A percentile compares a stretch with the other conserved stretches of the same genome.
Conservation (phyloP, 2,888 invertebrate genomes). For the Liodrosophila aerea region DNA sequence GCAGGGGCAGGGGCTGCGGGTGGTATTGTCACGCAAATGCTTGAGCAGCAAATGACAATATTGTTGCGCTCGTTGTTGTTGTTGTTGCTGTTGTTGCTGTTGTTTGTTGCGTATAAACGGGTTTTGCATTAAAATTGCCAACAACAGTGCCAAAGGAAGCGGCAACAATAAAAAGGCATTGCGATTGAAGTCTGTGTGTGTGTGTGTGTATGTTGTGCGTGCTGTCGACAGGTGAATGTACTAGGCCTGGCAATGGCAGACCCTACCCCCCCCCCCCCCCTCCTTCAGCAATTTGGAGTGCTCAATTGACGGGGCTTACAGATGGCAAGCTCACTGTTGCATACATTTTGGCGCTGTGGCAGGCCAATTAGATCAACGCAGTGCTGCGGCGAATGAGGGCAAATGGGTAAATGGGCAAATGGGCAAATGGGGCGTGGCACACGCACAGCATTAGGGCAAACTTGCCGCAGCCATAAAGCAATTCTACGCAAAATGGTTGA, state of each 20-base stretch:
- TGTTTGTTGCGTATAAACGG: slow-evolving; percentile 41
- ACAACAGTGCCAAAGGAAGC: slow-evolving; percentile 25
- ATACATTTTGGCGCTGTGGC: slow-evolving; percentile 22
- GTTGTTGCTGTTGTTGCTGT: slow-evolving; percentile 18
- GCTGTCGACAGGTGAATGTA: slow-evolving; percentile 55
- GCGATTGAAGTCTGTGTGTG: neutral
- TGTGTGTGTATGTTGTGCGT: slow-evolving; percentile 19
- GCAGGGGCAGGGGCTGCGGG: neutral
- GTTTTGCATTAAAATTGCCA: slow-evolving; percentile 68
- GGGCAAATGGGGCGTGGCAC: slow-evolving; percentile 12
- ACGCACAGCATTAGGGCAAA: neutral
- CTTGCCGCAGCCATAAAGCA: slow-evolving; percentile 3
- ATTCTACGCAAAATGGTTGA: slow-evolving; percentile 38
- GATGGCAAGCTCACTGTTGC: slow-evolving; percentile 12
- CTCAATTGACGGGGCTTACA: slow-evolving; percentile 31
- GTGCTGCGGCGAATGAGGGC: slow-evolving; percentile 3
- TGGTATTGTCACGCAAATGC: slow-evolving; percentile 60
- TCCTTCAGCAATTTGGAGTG: slow-evolving; percentile 1
- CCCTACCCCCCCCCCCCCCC: neutral
- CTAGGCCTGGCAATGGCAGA: slow-evolving; percentile 50
- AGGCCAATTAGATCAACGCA: slow-evolving; percentile 22
- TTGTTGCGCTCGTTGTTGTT: slow-evolving; percentile 6
- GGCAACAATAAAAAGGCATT: neutral
- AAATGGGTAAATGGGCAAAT: neutral
- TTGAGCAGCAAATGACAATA: slow-evolving; percentile 48